phyloP scores from a whole-genome alignment of 2,113 vertebrate genomes.

The Tenebrosternarchus preto region DNA sequence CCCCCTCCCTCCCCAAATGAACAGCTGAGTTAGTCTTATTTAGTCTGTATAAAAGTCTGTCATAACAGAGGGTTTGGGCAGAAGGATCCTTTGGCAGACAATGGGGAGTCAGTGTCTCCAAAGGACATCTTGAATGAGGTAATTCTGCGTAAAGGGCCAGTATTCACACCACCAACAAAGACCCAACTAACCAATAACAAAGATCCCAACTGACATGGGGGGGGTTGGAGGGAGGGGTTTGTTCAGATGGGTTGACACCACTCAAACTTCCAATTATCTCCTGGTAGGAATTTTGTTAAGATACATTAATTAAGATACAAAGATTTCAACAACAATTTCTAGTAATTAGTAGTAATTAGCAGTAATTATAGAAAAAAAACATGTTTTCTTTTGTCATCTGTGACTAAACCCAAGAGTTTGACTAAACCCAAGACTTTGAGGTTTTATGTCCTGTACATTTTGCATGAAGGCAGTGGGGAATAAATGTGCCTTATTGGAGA shows the following conservation, averaged over 20 bases:
- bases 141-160: slow-evolving; percentile 50
- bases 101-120: slow-evolving; percentile 63
- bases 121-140: slow-evolving; percentile 52
- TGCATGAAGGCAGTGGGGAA: no score
- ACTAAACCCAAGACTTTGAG: no score
- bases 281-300: slow-evolving; percentile 25
- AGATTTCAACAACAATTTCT: slow-evolving; percentile 30
- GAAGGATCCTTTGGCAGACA: slow-evolving; percentile 66
- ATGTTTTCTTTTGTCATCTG: no score
- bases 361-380: no score
- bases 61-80: slow-evolving; percentile 77
- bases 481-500: no score
- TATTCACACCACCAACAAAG: slow-evolving; percentile 50
- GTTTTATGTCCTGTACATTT: no score
- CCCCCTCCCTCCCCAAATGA: slow-evolving; percentile 76
- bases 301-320: slow-evolving; percentile 18
- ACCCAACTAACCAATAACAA: slow-evolving; percentile 68
- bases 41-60: slow-evolving; percentile 80
- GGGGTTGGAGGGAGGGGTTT: slow-evolving; percentile 49
- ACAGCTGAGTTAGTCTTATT: slow-evolving; percentile 79
- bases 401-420: no score
- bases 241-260: slow-evolving; percentile 35
- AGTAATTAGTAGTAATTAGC: no score
- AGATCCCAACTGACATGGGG: slow-evolving; percentile 55
- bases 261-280: neutral